These are phyloP conservation scores for Protonibea diacanthus DNA, from an alignment of 2,797 vertebrate genomes.

Conservation along the genomic window DNA sequence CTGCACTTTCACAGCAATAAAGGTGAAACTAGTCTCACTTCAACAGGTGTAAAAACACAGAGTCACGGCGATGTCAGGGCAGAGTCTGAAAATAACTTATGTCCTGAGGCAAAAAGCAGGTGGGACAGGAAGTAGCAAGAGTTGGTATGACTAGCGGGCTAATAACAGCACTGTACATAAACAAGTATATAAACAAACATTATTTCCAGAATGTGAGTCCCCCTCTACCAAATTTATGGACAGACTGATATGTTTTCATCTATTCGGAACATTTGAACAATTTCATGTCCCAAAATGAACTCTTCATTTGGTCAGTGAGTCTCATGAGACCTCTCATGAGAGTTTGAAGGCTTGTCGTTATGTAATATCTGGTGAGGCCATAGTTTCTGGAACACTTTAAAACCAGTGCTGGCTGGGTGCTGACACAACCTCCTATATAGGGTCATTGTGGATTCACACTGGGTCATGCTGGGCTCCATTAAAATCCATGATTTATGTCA, in stretches of 20 bases:
- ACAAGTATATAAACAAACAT: not conserved
- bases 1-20: not conserved
- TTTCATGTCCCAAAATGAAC: not conserved
- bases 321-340: not conserved
- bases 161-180: not conserved
- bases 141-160: not conserved
- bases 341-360: slow-evolving; percentile 43
- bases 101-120: not conserved
- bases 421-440: slow-evolving; percentile 23
- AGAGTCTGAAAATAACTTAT: not conserved
- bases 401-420: slow-evolving; percentile 5
- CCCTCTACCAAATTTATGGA: not conserved
- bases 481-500: no score
- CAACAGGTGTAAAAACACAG: not conserved
- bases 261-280: not conserved
- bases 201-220: not conserved
- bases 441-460: slow-evolving; percentile 18
- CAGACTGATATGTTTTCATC: not conserved
- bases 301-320: not conserved
- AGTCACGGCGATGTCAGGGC: not conserved
- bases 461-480: slow-evolving; percentile 32
- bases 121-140: not conserved
- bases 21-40: not conserved
- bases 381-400: slow-evolving; percentile 60
- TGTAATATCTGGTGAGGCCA: slow-evolving; percentile 56